phyloP scores from a whole-genome alignment of 2,113 vertebrate species.

The Actenoides lindsayi region DNA sequence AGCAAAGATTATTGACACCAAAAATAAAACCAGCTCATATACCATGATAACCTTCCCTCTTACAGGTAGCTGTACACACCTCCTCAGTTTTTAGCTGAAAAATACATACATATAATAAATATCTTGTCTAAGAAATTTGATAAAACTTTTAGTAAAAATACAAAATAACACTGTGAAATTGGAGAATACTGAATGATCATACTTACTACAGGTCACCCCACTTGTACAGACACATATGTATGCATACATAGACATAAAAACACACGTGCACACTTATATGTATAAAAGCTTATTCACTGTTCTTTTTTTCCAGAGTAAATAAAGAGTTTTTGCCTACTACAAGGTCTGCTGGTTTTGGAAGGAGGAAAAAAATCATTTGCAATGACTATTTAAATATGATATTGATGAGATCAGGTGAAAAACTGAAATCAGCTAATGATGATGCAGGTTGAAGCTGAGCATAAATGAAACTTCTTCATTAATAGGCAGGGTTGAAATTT shows the following conservation, averaged over 20 bases:
- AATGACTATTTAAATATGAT: background rate
- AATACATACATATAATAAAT: background rate
- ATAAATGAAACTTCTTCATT: background rate
- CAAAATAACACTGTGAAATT: background rate
- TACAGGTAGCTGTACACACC: background rate
- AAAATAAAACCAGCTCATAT: background rate
- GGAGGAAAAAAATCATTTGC: background rate
- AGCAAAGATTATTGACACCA: background rate
- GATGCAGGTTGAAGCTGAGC: background rate
- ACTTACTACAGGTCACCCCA: background rate
- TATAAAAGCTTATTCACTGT: background rate
- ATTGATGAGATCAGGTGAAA: background rate
- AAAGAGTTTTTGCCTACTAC: background rate
- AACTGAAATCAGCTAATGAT: background rate
- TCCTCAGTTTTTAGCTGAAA: background rate
- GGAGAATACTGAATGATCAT: background rate
- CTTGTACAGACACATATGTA: background rate
- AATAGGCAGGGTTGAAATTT: background rate
- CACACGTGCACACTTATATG: fast-evolving
- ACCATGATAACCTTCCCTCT: background rate
- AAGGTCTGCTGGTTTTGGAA: background rate
- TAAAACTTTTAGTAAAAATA: background rate
- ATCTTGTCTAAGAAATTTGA: background rate
- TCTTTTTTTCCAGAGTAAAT: background rate
- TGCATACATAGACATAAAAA: background rate